These are phyloP conservation scores for Neotoxoptera formosana DNA, from an alignment of 1,140 invertebrate species.

Conservation along the genomic window DNA sequence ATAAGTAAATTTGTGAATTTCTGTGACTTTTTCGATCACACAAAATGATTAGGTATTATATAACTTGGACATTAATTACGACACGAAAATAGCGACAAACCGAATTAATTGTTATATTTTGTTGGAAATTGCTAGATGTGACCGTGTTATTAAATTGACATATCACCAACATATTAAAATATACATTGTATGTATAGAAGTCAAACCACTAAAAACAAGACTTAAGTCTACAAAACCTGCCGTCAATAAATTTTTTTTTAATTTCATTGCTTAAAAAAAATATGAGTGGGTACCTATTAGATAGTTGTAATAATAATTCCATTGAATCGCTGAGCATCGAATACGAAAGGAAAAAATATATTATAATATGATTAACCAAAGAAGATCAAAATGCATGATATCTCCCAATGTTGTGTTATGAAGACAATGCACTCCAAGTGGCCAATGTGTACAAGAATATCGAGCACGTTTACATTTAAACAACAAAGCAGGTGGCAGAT, in stretches of 20 bases:
- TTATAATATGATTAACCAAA: neutral
- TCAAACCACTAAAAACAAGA: neutral
- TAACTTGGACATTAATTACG: no score
- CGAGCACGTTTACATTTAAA: neutral
- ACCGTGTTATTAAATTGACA: neutral
- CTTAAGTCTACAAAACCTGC: neutral
- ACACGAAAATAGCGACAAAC: no score
- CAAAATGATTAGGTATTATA: neutral
- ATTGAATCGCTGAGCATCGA: neutral
- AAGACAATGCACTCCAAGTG: neutral
- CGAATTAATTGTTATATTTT: neutral
- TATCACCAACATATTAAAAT: neutral
- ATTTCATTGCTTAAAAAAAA: neutral
- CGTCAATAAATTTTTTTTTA: neutral
- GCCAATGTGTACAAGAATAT: neutral
- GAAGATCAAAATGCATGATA: neutral
- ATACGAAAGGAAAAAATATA: neutral
- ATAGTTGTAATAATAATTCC: neutral
- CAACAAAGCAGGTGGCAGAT: neutral
- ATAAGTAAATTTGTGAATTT: neutral
- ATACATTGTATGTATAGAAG: neutral
- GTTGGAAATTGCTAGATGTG: neutral
- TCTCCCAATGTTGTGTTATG: neutral
- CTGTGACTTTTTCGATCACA: neutral
- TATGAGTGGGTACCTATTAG: neutral